These are phyloP conservation scores for Clamator glandarius DNA, from an alignment of 2,797 vertebrate species.

Conservation along the genomic window DNA sequence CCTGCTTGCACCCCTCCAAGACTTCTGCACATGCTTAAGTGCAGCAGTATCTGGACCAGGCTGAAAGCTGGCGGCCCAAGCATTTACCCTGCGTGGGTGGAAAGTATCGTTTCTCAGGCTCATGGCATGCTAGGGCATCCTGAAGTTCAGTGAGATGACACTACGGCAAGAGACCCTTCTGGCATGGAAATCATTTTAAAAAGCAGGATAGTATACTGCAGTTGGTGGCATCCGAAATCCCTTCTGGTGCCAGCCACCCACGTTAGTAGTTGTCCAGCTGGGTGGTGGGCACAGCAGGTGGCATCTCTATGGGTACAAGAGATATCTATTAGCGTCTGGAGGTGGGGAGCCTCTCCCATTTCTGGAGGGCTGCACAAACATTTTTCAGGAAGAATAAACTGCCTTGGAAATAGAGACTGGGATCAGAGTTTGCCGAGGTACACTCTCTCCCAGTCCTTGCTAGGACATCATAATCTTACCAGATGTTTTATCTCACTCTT, in stretches of 20 bases:
- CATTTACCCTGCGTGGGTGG: rapidly evolving
- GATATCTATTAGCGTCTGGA: background rate
- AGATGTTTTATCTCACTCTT: background rate
- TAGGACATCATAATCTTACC: background rate
- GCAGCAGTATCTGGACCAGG: background rate
- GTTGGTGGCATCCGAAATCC: background rate
- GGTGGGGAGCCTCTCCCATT: background rate
- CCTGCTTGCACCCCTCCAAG: rapidly evolving
- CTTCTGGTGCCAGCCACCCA: background rate
- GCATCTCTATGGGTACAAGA: background rate
- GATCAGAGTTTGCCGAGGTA: background rate
- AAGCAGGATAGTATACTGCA: background rate
- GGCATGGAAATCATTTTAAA: background rate
- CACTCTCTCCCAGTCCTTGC: background rate
- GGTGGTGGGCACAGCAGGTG: background rate
- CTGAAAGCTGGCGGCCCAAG: background rate
- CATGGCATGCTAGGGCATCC: rapidly evolving
- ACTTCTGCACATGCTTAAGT: background rate
- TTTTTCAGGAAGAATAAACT: background rate
- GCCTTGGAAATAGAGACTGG: background rate
- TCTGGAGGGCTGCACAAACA: background rate
- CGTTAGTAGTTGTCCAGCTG: rapidly evolving
- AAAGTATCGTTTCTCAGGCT: background rate
- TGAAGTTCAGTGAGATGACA: background rate
- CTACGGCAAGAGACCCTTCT: background rate